A percentile compares a stretch with the other conserved stretches of the same genome.
These are phyloP conservation scores for Hypotaenidia okinawae DNA, from an alignment of 2,797 vertebrate species.

Conservation along the genomic window DNA sequence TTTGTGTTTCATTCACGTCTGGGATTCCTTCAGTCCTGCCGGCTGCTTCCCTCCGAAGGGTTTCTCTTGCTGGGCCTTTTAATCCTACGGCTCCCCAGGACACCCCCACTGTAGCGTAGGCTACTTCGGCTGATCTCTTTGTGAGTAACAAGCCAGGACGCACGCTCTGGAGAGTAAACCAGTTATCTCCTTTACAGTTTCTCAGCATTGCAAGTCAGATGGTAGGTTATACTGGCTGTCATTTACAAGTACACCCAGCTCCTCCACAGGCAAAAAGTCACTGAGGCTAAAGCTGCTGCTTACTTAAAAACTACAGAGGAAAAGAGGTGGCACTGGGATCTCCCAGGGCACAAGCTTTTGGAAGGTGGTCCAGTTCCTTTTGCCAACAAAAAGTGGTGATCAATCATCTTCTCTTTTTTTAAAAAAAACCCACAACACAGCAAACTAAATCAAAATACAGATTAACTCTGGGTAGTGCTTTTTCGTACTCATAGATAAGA, in stretches of 20 bases:
- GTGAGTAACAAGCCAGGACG: not conserved
- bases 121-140: not conserved
- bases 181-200: not conserved
- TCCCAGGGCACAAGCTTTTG: not conserved
- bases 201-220: not conserved
- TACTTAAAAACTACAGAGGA: not conserved
- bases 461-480: not conserved
- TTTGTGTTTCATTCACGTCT: constrained; percentile 35
- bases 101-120: not conserved
- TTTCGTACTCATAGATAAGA: constrained; percentile 28
- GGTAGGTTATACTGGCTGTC: not conserved
- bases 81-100: not conserved
- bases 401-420: not conserved
- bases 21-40: not conserved
- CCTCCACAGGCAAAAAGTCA: not conserved
- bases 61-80: not conserved
- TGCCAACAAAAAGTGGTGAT: not conserved
- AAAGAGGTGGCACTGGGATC: not conserved
- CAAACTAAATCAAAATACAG: not conserved
- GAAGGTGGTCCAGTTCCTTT: not conserved
- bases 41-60: constrained; percentile 18
- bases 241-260: not conserved
- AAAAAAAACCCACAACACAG: not conserved
- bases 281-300: not conserved
- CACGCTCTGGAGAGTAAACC: not conserved